These are phyloP conservation scores for Thunnus albacares DNA, from an alignment of 2,797 vertebrate species.

Conservation along the genomic window DNA sequence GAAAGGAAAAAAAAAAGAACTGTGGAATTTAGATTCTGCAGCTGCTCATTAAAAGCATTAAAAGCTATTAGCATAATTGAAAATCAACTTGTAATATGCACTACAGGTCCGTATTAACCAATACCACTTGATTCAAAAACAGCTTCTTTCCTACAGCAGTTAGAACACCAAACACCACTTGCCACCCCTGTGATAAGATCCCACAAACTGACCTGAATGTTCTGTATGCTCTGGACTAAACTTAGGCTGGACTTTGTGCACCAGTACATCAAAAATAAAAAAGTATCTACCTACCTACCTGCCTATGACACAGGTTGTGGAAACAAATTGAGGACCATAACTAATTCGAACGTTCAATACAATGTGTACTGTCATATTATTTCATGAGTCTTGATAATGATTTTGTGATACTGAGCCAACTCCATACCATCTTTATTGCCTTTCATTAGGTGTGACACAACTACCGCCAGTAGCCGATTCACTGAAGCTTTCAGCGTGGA, in stretches of 20 bases:
- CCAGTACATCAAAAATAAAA: too few relatives aligned
- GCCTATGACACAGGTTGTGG: too few relatives aligned
- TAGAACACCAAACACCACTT: too few relatives aligned
- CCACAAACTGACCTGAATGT: too few relatives aligned
- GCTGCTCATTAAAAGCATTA: conserved; percentile 52
- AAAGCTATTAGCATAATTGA: conserved; percentile 57
- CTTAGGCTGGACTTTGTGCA: too few relatives aligned
- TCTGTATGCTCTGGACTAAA: too few relatives aligned
- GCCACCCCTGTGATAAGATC: too few relatives aligned
- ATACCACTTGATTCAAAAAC: too few relatives aligned
- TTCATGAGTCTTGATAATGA: conserved; percentile 25
- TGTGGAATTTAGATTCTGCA: conserved; percentile 32
- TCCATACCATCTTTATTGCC: conserved; percentile 17
- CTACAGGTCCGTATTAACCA: too few relatives aligned
- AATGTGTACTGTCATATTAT: conserved; percentile 1
- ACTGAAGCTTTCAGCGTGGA: neutral
- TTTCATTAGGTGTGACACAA: neutral
- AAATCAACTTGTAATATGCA: conserved; percentile 49
- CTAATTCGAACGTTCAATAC: neutral
- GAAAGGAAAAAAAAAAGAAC: conserved; percentile 7
- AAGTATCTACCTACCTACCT: too few relatives aligned
- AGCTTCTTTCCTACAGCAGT: too few relatives aligned
- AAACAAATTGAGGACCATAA: too few relatives aligned
- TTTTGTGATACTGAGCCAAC: conserved; percentile 49
- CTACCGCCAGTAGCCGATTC: neutral